These are phyloP conservation scores for Streptopelia turtur DNA, from an alignment of 2,797 vertebrate genomes.

Conservation along the genomic window DNA sequence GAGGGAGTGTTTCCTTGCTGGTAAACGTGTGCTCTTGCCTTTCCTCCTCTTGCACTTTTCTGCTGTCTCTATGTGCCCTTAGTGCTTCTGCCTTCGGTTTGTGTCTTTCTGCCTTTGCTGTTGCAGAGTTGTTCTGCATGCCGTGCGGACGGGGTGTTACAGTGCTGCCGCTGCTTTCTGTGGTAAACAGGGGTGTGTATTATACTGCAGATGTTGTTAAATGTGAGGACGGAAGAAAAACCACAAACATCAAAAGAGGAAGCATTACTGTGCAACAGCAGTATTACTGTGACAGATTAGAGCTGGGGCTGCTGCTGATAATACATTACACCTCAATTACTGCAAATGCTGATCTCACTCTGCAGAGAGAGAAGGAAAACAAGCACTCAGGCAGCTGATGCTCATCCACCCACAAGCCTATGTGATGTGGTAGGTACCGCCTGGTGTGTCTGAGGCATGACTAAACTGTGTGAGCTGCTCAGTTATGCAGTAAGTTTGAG, in stretches of 20 bases:
- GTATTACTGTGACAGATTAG: not conserved
- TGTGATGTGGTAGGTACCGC: not conserved
- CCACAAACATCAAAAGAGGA: not conserved
- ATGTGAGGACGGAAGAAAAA: not conserved
- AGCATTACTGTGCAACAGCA: not conserved
- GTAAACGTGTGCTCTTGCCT: not conserved
- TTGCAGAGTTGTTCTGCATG: fast-evolving
- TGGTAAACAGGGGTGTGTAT: not conserved
- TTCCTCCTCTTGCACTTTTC: not conserved
- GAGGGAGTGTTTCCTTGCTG: not conserved
- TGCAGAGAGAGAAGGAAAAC: not conserved
- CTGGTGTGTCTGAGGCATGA: not conserved
- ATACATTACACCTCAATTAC: not conserved
- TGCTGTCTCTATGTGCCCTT: fast-evolving
- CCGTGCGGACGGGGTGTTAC: fast-evolving
- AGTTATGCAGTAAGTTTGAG: not conserved
- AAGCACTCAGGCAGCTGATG: not conserved
- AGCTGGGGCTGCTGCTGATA: not conserved
- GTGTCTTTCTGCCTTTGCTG: not conserved
- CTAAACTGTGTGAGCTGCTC: not conserved
- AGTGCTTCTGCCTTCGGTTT: not conserved
- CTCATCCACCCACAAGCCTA: not conserved
- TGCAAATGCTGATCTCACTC: not conserved
- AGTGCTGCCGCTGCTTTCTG: not conserved
- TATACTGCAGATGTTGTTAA: not conserved